These are phyloP conservation scores for Nannobrachium achirus DNA, from an alignment of 2,113 vertebrate species.

Conservation along the genomic window DNA sequence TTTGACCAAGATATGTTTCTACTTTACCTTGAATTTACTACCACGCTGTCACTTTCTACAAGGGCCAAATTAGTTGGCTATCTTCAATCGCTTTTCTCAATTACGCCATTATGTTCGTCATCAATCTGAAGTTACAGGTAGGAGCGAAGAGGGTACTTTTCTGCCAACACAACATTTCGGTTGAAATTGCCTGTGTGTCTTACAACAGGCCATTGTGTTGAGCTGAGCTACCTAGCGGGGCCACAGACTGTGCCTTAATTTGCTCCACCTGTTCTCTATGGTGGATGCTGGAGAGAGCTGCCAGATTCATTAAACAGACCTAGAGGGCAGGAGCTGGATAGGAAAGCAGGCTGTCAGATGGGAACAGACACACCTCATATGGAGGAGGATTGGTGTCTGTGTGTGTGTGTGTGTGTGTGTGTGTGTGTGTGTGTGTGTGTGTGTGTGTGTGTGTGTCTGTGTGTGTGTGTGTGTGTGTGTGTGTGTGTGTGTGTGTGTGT, in stretches of 20 bases:
- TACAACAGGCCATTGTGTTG: slow-evolving; percentile 67
- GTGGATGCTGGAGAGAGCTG: slow-evolving; percentile 74
- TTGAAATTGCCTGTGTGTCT: slow-evolving; percentile 77
- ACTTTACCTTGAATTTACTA: slow-evolving; percentile 35
- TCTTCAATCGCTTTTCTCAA: slow-evolving; percentile 56
- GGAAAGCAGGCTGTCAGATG: slow-evolving; percentile 71
- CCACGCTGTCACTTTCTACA: slow-evolving; percentile 45
- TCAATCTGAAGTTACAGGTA: slow-evolving; percentile 62
- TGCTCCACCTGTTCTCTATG: slow-evolving; percentile 80
- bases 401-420: neutral
- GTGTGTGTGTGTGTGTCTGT: neutral
- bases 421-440: slow-evolving; percentile 12
- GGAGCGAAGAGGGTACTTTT: slow-evolving; percentile 46
- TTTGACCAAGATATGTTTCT: slow-evolving; percentile 44
- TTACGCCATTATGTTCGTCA: slow-evolving; percentile 64
- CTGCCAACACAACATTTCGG: slow-evolving; percentile 69
- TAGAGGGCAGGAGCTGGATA: slow-evolving; percentile 75
- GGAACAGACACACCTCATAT: slow-evolving; percentile 66
- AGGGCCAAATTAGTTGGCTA: slow-evolving; percentile 63
- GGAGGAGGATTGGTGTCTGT: slow-evolving; percentile 56
- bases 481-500: neutral
- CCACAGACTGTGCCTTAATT: slow-evolving; percentile 80
- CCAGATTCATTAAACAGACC: slow-evolving; percentile 87
- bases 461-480: slow-evolving; percentile 2
- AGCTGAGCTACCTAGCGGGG: slow-evolving; percentile 66